phyloP scores from a whole-genome alignment of 2,797 vertebrate species.

The Clarias laeviceps region DNA sequence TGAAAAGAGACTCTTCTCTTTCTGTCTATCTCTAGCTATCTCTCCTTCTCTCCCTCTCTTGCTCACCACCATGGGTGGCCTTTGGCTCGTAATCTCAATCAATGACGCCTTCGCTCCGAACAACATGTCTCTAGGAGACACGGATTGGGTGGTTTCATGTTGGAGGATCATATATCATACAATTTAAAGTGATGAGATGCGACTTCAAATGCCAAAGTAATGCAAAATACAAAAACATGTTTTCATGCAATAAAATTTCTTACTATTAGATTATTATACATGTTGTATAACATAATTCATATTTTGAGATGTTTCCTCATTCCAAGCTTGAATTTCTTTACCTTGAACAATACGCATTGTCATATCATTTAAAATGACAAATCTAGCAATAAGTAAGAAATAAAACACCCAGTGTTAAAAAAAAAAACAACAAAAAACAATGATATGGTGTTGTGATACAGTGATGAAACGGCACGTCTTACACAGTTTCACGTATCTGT shows the following conservation, averaged over 20 bases:
- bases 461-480: neutral
- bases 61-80: slow-evolving; percentile 32
- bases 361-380: neutral
- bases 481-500: neutral
- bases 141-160: neutral
- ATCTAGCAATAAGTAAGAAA: neutral
- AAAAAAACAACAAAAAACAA: neutral
- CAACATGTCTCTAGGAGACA: neutral
- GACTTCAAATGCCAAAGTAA: neutral
- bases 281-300: neutral
- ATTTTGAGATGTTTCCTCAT: neutral
- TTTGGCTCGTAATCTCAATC: slow-evolving; percentile 23
- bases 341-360: neutral
- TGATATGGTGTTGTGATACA: neutral
- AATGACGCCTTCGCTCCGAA: slow-evolving; percentile 10
- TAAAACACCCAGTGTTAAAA: neutral
- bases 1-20: slow-evolving; percentile 31
- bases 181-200: neutral
- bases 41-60: slow-evolving; percentile 1
- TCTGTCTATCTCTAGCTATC: slow-evolving; percentile 6
- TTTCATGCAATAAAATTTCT: neutral
- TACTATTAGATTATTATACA: neutral
- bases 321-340: neutral
- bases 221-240: no score
- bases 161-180: neutral